Conservation (phyloP, 2,888 invertebrate genomes). For the Drosophila incognita region DNA sequence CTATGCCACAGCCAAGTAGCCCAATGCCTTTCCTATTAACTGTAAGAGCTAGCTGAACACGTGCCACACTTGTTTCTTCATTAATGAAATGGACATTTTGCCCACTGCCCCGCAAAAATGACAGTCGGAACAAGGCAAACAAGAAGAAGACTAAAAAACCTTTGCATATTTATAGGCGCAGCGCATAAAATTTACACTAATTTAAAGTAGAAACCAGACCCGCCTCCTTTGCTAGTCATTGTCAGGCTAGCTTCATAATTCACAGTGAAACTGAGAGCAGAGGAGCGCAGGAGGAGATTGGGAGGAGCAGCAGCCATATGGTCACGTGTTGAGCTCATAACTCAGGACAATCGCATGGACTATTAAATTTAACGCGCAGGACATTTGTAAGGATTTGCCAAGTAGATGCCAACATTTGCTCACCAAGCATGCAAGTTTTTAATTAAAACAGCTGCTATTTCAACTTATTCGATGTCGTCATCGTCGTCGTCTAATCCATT, state of each 20-base stretch:
- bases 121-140: neutral
- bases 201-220: slow-evolving; percentile 51
- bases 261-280: neutral
- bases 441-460: slow-evolving; percentile 60
- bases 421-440: slow-evolving; percentile 37
- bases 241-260: slow-evolving; percentile 51
- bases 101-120: neutral
- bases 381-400: slow-evolving; percentile 70
- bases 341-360: slow-evolving; percentile 62
- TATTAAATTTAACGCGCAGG: slow-evolving; percentile 60
- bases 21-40: neutral
- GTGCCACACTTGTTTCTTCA: slow-evolving; percentile 50
- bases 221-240: slow-evolving; percentile 42
- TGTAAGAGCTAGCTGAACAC: slow-evolving; percentile 9
- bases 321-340: slow-evolving; percentile 76
- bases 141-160: slow-evolving; percentile 17
- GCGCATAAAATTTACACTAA: slow-evolving; percentile 64
- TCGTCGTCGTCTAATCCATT: slow-evolving; percentile 50
- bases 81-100: slow-evolving; percentile 57
- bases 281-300: neutral
- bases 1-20: slow-evolving; percentile 9
- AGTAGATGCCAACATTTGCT: slow-evolving; percentile 3
- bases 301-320: slow-evolving; percentile 57
- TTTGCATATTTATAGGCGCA: slow-evolving; percentile 70
- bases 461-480: slow-evolving; percentile 59